phyloP scores from a whole-genome alignment of 1,140 invertebrate species.

The Dufourea novaeangliae region DNA sequence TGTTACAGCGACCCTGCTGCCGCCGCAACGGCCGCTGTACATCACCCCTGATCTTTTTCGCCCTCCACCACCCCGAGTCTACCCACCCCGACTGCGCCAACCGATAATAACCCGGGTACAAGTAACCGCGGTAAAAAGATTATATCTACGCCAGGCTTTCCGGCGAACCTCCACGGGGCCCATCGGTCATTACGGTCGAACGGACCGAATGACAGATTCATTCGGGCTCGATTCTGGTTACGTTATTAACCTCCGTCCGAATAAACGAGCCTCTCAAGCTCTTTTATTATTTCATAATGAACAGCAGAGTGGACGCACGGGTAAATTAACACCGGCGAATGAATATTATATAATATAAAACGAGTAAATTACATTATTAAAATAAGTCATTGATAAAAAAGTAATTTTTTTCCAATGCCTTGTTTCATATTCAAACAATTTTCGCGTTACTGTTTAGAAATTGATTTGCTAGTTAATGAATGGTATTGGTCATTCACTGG shows the following conservation, averaged over 20 bases:
- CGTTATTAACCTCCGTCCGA: not conserved
- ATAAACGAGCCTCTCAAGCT: conserved; percentile 1
- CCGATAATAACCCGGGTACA: conserved; percentile 48
- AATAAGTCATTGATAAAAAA: no score
- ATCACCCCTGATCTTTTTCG: conserved; percentile 57
- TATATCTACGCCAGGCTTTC: conserved; percentile 17
- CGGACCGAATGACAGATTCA: conserved; percentile 7
- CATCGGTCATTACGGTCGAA: not conserved
- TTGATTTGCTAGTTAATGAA: no score
- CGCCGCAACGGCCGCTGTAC: conserved; percentile 23
- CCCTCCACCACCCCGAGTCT: conserved; percentile 6
- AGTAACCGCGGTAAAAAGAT: conserved; percentile 40
- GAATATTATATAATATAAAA: no score
- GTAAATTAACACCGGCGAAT: no score
- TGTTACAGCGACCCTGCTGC: conserved; percentile 30
- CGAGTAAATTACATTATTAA: no score
- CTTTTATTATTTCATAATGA: no score
- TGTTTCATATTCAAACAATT: no score
- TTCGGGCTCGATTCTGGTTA: not conserved
- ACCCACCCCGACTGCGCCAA: conserved; percentile 8
- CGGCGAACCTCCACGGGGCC: not conserved
- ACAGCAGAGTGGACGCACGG: no score
- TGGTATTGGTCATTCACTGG: no score
- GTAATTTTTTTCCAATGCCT: no score
- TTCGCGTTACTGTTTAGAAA: no score